These are phyloP conservation scores for Oncorhynchus nerka DNA, from an alignment of 2,113 vertebrate species.

Conservation along the genomic window DNA sequence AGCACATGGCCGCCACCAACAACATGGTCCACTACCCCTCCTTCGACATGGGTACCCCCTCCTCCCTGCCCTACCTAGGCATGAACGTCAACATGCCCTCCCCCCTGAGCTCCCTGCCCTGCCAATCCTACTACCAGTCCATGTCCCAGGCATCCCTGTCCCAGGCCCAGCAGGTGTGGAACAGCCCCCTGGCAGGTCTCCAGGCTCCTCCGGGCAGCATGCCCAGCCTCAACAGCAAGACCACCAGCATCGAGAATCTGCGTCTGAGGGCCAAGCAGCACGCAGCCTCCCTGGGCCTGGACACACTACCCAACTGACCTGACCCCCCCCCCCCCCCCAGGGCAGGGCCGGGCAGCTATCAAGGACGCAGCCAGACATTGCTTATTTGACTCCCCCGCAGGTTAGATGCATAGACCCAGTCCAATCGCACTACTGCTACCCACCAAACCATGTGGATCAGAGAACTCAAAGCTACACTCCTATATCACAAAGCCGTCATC, in stretches of 20 bases:
- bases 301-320: conserved; percentile 90
- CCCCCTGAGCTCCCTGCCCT: conserved; percentile 89
- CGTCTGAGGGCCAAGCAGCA: conserved; percentile 96
- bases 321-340: background rate
- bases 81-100: conserved; percentile 92
- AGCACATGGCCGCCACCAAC: conserved; percentile 99
- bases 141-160: conserved; percentile 91
- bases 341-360: background rate
- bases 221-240: conserved; percentile 96
- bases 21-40: conserved; percentile 96
- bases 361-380: background rate
- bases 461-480: conserved; percentile 9
- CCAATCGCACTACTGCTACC: too few species aligned
- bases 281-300: conserved; percentile 90
- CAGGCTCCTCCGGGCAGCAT: conserved; percentile 80
- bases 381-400: conserved; percentile 1
- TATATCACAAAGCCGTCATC: conserved; percentile 10
- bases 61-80: conserved; percentile 91
- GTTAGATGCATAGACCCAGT: background rate
- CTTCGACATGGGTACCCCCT: conserved; percentile 89
- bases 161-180: conserved; percentile 95
- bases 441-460: background rate
- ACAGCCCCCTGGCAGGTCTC: conserved; percentile 80
- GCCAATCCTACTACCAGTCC: conserved; percentile 97
- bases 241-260: conserved; percentile 97